Percentiles rank a stretch among this genome's conserved stretches.
These are phyloP conservation scores for Pyrochroa serraticornis DNA, from an alignment of 2,888 invertebrate species.

Conservation along the genomic window DNA sequence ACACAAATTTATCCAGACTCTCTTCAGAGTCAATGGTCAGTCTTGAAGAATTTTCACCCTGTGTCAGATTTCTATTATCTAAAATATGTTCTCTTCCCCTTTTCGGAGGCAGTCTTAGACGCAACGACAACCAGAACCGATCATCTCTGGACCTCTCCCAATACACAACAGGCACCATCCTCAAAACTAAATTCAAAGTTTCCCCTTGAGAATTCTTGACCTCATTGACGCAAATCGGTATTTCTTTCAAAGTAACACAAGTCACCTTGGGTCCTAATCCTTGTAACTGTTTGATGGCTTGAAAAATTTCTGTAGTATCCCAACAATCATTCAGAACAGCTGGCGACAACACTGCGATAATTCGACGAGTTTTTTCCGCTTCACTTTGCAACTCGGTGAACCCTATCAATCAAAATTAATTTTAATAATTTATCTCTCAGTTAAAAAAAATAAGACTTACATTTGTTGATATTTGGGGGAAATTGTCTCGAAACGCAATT, in stretches of 20 bases:
- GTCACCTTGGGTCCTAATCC: slow-evolving; percentile 49
- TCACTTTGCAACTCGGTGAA: slow-evolving; percentile 62
- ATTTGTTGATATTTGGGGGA: slow-evolving; percentile 36
- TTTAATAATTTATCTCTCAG: background rate
- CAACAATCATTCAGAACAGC: slow-evolving; percentile 58
- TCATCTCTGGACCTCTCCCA: slow-evolving; percentile 56
- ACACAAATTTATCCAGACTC: slow-evolving; percentile 50
- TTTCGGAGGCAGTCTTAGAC: slow-evolving; percentile 67
- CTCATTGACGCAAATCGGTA: slow-evolving; percentile 53
- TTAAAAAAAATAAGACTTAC: slow-evolving; percentile 38
- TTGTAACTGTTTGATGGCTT: slow-evolving; percentile 59
- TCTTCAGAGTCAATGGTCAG: slow-evolving; percentile 48
- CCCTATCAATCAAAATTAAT: slow-evolving; percentile 58
- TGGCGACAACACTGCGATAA: slow-evolving; percentile 61
- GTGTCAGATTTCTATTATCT: slow-evolving; percentile 25
- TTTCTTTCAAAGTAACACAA: slow-evolving; percentile 56
- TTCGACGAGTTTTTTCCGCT: slow-evolving; percentile 60
- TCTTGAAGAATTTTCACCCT: slow-evolving; percentile 43
- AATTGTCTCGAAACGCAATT: slow-evolving; percentile 63
- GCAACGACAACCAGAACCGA: slow-evolving; percentile 70
- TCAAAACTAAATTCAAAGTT: slow-evolving; percentile 59
- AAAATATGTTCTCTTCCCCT: slow-evolving; percentile 31
- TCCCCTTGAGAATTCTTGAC: slow-evolving; percentile 59
- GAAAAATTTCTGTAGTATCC: slow-evolving; percentile 56
- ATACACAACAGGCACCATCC: slow-evolving; percentile 60